Base-by-base conservation (phyloP, 2,113 vertebrate genomes). In the Stercorarius parasiticus region DNA sequence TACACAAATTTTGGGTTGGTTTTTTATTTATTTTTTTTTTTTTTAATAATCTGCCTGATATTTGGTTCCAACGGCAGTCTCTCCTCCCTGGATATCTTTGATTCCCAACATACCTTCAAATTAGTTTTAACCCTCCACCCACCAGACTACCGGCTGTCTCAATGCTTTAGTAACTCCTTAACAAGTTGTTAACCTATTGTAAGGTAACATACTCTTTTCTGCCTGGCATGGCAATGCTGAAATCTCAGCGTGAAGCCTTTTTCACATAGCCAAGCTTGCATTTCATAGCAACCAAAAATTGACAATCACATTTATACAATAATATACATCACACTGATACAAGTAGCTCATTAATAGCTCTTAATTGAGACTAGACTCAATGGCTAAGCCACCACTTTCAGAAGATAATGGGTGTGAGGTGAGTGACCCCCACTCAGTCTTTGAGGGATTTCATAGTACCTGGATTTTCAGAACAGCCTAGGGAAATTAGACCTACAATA, bases 261-360 rank as follows among this genome's bases (percentile, higher is more conserved):
- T 72, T 82, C 65, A 62, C n/a, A 62, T 18, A 82, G 55, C 83
- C 88, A 91, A 17, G 61, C 81, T 74, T 71, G 47, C 59, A 84
- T 81, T 74, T 96, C 81, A 71, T 66, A 96, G 76, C 86, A 84
- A 89, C 91, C 70, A 58, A 81, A 92, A 95, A 81, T 40, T 84
- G 91, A 72, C 80, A 94, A 40, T 93, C 77, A 55, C 69, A 67
- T 81, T 96, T 62, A n/a, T 71, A 71, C 64, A 55, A 27, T 78
- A 70, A 86, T 82, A 81, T 42, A 70, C 65, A 84, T 86, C 52
- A n/a, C 47, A n/a, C 25, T 74, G 86, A 70, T 92, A 86, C 65
- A 84, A 95, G 94, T 27, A 94, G 80, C 80, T 93, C 93, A 96
- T 96, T 94, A 96, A 94, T 94, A 91, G 95, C 55, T 74, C 91